Conservation (phyloP, 1,140 invertebrate genomes). For the Drosophila quadrilineata region DNA sequence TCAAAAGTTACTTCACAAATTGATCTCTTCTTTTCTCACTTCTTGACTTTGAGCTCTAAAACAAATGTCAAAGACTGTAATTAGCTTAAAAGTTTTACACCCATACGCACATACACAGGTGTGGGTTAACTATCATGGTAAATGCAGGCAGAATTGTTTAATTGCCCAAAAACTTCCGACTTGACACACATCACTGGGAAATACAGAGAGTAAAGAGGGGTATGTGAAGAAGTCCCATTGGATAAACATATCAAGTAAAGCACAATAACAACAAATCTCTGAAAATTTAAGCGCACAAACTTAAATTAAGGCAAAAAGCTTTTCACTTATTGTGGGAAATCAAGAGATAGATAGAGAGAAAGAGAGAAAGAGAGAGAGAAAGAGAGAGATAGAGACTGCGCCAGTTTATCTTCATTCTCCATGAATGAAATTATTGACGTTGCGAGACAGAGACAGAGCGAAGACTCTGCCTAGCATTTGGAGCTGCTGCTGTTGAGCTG, state of each 20-base stretch:
- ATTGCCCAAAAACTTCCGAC: slow-evolving; percentile 9
- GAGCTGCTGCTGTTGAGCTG: slow-evolving; percentile 11
- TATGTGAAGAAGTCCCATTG: slow-evolving; percentile 16
- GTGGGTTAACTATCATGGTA: slow-evolving; percentile 5
- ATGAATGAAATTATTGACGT: slow-evolving; percentile 67
- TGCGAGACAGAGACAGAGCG: slow-evolving; percentile 7
- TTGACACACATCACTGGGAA: slow-evolving; percentile 22
- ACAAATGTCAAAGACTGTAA: slow-evolving; percentile 2
- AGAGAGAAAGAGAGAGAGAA: neutral
- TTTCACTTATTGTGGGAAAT: too few relatives aligned
- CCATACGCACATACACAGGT: neutral
- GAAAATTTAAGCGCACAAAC: slow-evolving; percentile 28
- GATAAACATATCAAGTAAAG: slow-evolving; percentile 15
- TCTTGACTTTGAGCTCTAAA: neutral
- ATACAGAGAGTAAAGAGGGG: too few relatives aligned
- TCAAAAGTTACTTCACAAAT: neutral
- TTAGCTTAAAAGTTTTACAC: slow-evolving; percentile 2
- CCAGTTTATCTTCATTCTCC: slow-evolving; percentile 52
- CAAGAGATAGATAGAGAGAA: neutral
- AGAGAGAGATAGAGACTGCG: neutral
- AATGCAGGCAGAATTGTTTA: slow-evolving; percentile 12
- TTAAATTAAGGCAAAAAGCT: slow-evolving; percentile 33
- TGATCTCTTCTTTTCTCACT: neutral
- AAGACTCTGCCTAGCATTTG: slow-evolving; percentile 24
- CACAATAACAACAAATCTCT: slow-evolving; percentile 14